Evolutionary conservation across 2,888 invertebrate genomes (phyloP).

Genomic region (Tachina grossa): DNA sequence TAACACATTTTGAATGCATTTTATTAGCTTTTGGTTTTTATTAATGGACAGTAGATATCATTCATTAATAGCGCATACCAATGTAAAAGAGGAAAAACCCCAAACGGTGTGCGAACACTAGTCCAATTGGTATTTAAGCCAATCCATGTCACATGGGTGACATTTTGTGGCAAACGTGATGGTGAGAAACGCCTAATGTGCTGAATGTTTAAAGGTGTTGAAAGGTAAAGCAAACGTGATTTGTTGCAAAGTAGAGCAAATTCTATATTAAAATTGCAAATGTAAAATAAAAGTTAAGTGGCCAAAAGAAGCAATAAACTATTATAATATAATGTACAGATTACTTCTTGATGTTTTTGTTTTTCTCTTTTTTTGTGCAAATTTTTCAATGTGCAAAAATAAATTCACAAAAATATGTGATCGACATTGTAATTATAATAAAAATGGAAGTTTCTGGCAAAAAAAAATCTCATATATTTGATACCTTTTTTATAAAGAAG

Average conservation of each 20-base stretch:
- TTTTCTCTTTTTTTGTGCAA: slow-evolving; percentile 40
- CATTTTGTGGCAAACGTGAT: slow-evolving; percentile 25
- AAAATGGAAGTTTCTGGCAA: slow-evolving; percentile 23
- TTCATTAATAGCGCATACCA: slow-evolving; percentile 51
- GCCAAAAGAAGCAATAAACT: slow-evolving; percentile 49
- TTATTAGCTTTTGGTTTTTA: slow-evolving; percentile 1
- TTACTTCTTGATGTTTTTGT: slow-evolving; percentile 51
- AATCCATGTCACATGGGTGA: slow-evolving; percentile 62
- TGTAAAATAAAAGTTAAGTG: slow-evolving; percentile 8
- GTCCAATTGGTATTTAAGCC: not conserved
- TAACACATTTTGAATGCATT: slow-evolving; percentile 13
- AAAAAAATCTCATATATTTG: not conserved
- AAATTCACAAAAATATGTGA: slow-evolving; percentile 54
- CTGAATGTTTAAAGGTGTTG: slow-evolving; percentile 58
- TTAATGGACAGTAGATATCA: slow-evolving; percentile 36
- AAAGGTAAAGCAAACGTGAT: slow-evolving; percentile 69
- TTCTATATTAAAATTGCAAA: slow-evolving; percentile 49
- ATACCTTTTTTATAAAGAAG: not conserved
- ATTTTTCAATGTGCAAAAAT: slow-evolving; percentile 40
- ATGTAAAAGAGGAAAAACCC: slow-evolving; percentile 47
- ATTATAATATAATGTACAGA: slow-evolving; percentile 55
- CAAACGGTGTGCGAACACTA: not conserved
- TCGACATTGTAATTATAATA: slow-evolving; percentile 53
- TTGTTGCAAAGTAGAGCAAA: slow-evolving; percentile 72
- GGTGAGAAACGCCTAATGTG: slow-evolving; percentile 1